Evolutionary conservation across 2,113 vertebrate genomes (phyloP).

Genomic region (Connochaetes taurinus): DNA sequence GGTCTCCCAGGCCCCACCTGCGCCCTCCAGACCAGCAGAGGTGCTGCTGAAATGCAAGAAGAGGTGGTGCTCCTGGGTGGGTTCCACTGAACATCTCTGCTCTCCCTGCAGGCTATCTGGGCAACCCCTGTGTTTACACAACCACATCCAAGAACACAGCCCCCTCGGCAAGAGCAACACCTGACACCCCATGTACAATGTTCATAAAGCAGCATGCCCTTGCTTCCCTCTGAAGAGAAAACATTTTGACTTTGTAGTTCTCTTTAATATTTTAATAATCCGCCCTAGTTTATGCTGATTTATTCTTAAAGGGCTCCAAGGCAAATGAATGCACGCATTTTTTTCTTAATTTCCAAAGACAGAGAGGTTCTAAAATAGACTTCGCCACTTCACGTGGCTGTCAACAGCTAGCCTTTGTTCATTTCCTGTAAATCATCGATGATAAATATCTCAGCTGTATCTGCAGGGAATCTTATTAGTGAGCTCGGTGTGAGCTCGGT

Average conservation of each 20-base stretch:
- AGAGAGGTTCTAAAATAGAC: neutral
- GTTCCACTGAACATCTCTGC: neutral
- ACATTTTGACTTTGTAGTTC: neutral
- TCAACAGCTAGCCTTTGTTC: neutral
- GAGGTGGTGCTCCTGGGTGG: neutral
- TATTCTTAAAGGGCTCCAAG: neutral
- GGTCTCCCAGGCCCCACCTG: neutral
- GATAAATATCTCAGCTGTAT: rapidly evolving
- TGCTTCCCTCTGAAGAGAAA: neutral
- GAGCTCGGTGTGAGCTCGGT: rapidly evolving
- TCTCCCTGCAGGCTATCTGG: neutral
- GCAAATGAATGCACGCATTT: neutral
- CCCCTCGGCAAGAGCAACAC: rapidly evolving
- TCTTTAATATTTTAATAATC: neutral
- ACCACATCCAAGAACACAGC: no score
- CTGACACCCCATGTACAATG: rapidly evolving
- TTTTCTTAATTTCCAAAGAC: neutral
- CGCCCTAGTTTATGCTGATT: neutral
- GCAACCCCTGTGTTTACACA: neutral
- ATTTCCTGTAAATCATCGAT: neutral
- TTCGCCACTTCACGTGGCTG: neutral
- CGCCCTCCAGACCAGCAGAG: neutral
- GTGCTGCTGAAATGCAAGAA: no score
- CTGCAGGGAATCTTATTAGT: neutral
- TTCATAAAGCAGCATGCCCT: rapidly evolving